These are phyloP conservation scores for Stenurella melanura DNA, from an alignment of 2,888 invertebrate genomes.

Conservation along the genomic window DNA sequence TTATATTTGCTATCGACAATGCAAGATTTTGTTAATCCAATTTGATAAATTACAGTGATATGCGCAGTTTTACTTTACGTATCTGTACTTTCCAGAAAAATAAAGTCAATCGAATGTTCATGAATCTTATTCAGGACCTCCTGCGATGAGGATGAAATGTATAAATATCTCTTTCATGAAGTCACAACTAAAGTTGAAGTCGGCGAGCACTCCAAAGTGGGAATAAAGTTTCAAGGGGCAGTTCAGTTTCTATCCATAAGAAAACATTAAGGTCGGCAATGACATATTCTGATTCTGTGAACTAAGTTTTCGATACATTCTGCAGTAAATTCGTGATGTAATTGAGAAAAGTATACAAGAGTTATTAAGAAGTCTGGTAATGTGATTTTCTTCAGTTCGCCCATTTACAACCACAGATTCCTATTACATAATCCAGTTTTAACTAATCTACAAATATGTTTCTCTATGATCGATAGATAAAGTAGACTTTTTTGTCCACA, in stretches of 20 bases:
- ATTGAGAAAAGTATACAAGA: neutral
- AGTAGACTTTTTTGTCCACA: no score
- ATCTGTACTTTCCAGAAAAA: neutral
- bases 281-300: neutral
- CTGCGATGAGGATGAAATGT: neutral
- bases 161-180: constrained; percentile 7
- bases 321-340: neutral
- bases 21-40: constrained; percentile 13
- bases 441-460: no score
- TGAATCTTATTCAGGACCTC: neutral
- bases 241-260: neutral
- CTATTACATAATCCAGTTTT: no score
- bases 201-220: constrained; percentile 7
- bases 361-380: no score
- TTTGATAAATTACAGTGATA: constrained; percentile 14
- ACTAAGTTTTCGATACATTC: neutral
- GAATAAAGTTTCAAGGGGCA: constrained; percentile 21
- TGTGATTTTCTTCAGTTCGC: no score
- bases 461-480: no score
- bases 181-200: constrained; percentile 21
- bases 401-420: no score
- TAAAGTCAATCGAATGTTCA: constrained; percentile 5
- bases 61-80: neutral
- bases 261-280: neutral
- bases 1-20: neutral